Percentiles rank a stretch among this genome's conserved stretches.
These are phyloP conservation scores for Synanthedon tipuliformis DNA, from an alignment of 2,888 invertebrate genomes.

Conservation along the genomic window DNA sequence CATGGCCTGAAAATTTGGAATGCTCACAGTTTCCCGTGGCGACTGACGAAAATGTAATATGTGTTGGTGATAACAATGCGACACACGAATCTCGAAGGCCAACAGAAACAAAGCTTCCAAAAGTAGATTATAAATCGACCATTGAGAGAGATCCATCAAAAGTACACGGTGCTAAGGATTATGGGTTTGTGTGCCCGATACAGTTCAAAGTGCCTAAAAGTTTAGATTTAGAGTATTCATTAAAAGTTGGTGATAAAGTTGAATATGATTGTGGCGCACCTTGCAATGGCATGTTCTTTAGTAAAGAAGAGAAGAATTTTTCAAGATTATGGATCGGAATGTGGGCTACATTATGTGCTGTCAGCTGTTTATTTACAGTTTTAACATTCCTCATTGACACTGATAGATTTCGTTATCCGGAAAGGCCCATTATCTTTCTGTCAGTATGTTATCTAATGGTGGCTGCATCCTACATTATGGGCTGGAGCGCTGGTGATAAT, in stretches of 20 bases:
- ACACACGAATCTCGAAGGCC: conserved; percentile 69
- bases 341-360: conserved; percentile 90
- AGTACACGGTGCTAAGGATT: conserved; percentile 73
- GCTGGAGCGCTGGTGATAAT: conserved; percentile 84
- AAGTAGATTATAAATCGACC: conserved; percentile 57
- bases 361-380: conserved; percentile 92
- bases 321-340: conserved; percentile 92
- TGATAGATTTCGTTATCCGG: conserved; percentile 95
- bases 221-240: conserved; percentile 84
- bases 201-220: conserved; percentile 86
- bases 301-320: conserved; percentile 82
- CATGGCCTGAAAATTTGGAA: conserved; percentile 91
- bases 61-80: conserved; percentile 82
- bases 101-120: conserved; percentile 44
- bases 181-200: conserved; percentile 88
- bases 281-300: conserved; percentile 93
- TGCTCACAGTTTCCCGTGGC: conserved; percentile 86
- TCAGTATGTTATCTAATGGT: conserved; percentile 97
- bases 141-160: conserved; percentile 63
- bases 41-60: conserved; percentile 75
- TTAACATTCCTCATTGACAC: conserved; percentile 95
- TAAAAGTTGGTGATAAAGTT: conserved; percentile 84
- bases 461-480: conserved; percentile 90
- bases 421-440: conserved; percentile 96
- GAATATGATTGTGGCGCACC: conserved; percentile 87